Base-by-base conservation (phyloP, 2,113 vertebrate genomes). In the Campylomormyrus numenius region DNA sequence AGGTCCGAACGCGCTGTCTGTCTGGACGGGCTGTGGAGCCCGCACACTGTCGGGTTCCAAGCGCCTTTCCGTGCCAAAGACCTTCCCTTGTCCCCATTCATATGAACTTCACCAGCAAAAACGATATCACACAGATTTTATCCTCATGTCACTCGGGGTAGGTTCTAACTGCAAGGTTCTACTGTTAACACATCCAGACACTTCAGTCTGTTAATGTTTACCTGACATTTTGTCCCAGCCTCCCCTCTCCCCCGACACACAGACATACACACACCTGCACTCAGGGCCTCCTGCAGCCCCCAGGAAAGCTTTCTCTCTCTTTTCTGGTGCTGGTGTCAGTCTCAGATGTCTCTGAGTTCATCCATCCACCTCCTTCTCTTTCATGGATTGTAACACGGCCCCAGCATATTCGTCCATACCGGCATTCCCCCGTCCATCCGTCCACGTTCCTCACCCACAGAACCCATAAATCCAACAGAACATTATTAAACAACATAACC, bases 241-340 rank as follows among this genome's bases (percentile, higher is more conserved):
- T n/a, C 21, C 24, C 92, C 93, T 42, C 4, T 31, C 13, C 49
- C n/a, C 93, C 90, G 90, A 48, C 84, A 85, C 84, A 50, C 84
- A 49, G 45, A 46, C 80, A 49, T 10, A 49, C 19, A 35, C 56
- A n/a, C 56, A n/a, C 24, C n/a, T 9, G 0, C 58, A 27, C n/a
- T 50, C n/a, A n/a, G 46, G 70, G 74, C 35, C 35, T 80, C 48
- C 48, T 86, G 84, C n/a, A 50, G 84, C 27, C 94, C 95, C 94
- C 91, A 93, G 94, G 94, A 93, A 91, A 92, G 94, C 93, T 94
- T 93, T 94, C 94, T 94, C 93, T 95, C 94, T 94, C 94, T 80
- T 19, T 31, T 92, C 92, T 84, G 13, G 42, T 92, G 92, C 90
- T 95, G 89, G 93, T 95, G 93, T 91, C 94, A 2, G 50, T 93